Evolutionary conservation across 2,888 invertebrate species (phyloP), one percentile per base, ranked within the genome.

Genomic region (Zygogramma bicolorata): DNA sequence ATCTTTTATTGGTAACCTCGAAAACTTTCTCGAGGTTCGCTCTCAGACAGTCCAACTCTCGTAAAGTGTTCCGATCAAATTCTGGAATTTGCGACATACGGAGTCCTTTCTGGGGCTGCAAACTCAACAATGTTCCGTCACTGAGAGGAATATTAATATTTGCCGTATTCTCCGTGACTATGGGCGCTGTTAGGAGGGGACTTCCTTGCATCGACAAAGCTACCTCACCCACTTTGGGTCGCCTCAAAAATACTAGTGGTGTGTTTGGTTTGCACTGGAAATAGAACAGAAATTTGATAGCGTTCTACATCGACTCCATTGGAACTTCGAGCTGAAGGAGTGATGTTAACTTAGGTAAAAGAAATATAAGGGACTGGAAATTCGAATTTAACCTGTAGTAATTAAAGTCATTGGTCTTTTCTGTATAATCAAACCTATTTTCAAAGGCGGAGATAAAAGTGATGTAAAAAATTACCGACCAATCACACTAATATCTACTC

Each of bases 151-250:
- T 92, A 84, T 92, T 92, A 79, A 93, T 89, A 84, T 91, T 93
- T 0, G 92, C 91, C 73, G 88, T 88, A 40, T 89, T 88, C 18
- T 91, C 90, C 0, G 87, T 84, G 1, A 85, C 76, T 10, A 86
- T 80, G 2, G 85, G 84, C 0, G 90, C 89, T 57, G 91, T 90
- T 84, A 92, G 86, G 53, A 93, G 86, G 0, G 93, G 93, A 66
- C 92, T 93, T 6, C 93, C 93, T 4, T 91, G 89, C 89, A 92
- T 89, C 70, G 92, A 92, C 2, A 93, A 87, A 7, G 91, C 92
- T 88, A 91, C 90, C 87, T 93, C 93, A 0, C 92, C 92, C 75
- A 88, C 88, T 1, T 90, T 88, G 31, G 92, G 92, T 77, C 90
- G 88, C 27, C 93, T 88, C 20, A 93, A 85, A 46, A 92, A 85